Base-by-base conservation (phyloP, 2,888 invertebrate genomes). In the Elgonia sp. region DNA sequence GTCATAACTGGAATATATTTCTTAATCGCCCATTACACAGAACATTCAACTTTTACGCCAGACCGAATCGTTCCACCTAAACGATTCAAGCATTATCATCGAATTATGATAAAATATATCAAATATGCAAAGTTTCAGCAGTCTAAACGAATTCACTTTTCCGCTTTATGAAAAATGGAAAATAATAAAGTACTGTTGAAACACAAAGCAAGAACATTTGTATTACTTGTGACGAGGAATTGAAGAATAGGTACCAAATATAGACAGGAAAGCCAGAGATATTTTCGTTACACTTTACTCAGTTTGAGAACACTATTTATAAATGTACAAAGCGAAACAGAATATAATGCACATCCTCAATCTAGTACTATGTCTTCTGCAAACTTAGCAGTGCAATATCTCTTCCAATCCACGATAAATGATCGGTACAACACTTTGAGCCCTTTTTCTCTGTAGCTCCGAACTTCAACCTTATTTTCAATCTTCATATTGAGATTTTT, bases 261-360 rank as follows among this genome's bases (percentile, higher is more conserved):
- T 92, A 91, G 29, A 5, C 29, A 29, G 29, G 5, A 29, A 91
- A 92, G 89, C 89, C 90, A 91, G 82, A 89, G 90, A 91, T 92
- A 91, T 92, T 93, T 93, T 92, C 91, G 92, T 93, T 93, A 93
- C 93, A 93, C 93, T 93, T 93, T 93, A 92, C 92, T 91, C 92
- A 92, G 92, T 93, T 92, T 93, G 93, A 93, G 93, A 94, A 94
- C 93, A 92, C 93, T 94, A 94, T 94, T 94, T 94, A 94, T 93
- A 93, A 93, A 93, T 92, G 93, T 93, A 93, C 94, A 94, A 94
- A 94, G 92, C 93, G 93, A 92, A 92, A 92, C 92, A 90, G 92
- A 91, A 92, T 93, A 92, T 93, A 92, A 91, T 93, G 29, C 29
- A 29, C 60, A 29, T 29, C 12, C 29, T 60, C 63, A 18, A 40